Conservation (phyloP, 2,888 invertebrate species). For the Quadroppia sp. region DNA sequence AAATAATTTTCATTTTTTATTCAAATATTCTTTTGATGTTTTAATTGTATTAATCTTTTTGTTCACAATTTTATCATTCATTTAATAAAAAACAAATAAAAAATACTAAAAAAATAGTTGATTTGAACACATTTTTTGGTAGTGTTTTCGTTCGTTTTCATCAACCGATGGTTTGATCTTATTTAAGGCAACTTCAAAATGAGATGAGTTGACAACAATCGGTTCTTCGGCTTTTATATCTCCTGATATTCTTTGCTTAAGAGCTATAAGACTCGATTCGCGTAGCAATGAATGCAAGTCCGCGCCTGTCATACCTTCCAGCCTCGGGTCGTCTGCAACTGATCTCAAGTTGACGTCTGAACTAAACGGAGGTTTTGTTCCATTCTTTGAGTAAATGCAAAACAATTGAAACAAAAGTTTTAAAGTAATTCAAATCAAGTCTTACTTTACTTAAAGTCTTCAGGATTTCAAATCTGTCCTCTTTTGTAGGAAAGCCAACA, state of each 20-base stretch:
- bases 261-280: slow-evolving; percentile 75
- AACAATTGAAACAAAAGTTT: background rate
- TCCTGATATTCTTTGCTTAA: slow-evolving; percentile 66
- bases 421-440: background rate
- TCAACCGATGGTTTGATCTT: slow-evolving; percentile 84
- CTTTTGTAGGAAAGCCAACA: slow-evolving; percentile 75
- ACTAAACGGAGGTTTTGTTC: slow-evolving; percentile 70
- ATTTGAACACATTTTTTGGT: slow-evolving; percentile 27
- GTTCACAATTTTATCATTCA: too few species aligned
- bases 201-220: slow-evolving; percentile 60
- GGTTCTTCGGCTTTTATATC: slow-evolving; percentile 46
- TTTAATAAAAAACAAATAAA: too few species aligned
- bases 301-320: slow-evolving; percentile 84
- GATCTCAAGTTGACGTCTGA: slow-evolving; percentile 68
- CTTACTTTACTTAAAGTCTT: slow-evolving; percentile 71
- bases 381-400: slow-evolving; percentile 59
- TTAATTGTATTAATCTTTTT: too few species aligned
- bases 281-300: slow-evolving; percentile 84
- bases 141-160: slow-evolving; percentile 46
- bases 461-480: slow-evolving; percentile 81
- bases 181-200: slow-evolving; percentile 70
- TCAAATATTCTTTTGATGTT: background rate
- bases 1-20: background rate
- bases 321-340: slow-evolving; percentile 64
- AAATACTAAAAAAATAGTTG: slow-evolving; percentile 12